Evolutionary conservation across 2,888 invertebrate species (phyloP).

Genomic region (Druceiella hillmani): DNA sequence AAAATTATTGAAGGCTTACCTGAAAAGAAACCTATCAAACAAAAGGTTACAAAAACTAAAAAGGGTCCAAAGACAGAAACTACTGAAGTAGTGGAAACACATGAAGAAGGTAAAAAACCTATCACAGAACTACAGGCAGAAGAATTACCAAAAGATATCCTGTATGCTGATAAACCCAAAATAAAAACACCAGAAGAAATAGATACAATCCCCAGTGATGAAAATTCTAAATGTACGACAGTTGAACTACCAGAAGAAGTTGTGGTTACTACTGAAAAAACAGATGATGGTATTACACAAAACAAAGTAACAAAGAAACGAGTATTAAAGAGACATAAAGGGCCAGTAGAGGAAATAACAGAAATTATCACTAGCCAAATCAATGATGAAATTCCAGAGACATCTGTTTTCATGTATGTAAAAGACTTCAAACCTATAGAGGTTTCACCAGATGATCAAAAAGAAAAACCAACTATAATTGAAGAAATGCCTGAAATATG

Average conservation of each 20-base stretch:
- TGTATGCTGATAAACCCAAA: too few species aligned
- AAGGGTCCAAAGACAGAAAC: slow-evolving; percentile 32
- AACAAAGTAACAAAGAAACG: slow-evolving; percentile 31
- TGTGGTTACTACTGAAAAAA: slow-evolving; percentile 32
- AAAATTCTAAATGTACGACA: too few species aligned
- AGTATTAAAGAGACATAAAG: slow-evolving; percentile 32
- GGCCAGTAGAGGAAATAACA: slow-evolving; percentile 33
- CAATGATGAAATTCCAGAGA: slow-evolving; percentile 22
- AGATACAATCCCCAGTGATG: too few species aligned
- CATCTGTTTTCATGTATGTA: slow-evolving; percentile 2
- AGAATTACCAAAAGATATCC: too few species aligned
- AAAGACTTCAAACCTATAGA: slow-evolving; percentile 14
- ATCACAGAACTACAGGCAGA: too few species aligned
- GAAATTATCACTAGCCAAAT: slow-evolving; percentile 33
- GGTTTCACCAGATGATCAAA: too few species aligned
- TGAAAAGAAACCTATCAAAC: slow-evolving; percentile 29
- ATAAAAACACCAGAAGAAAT: too few species aligned
- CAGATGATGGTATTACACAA: slow-evolving; percentile 32
- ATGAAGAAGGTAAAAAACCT: slow-evolving; percentile 42
- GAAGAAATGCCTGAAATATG: slow-evolving; percentile 25
- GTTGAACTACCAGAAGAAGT: slow-evolving; percentile 30
- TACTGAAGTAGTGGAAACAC: slow-evolving; percentile 43
- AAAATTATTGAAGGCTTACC: slow-evolving; percentile 26
- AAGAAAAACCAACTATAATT: slow-evolving; percentile 21
- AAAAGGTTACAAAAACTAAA: slow-evolving; percentile 31